These are phyloP conservation scores for Sarcophaga carnaria DNA, from an alignment of 2,888 invertebrate species.

Conservation along the genomic window DNA sequence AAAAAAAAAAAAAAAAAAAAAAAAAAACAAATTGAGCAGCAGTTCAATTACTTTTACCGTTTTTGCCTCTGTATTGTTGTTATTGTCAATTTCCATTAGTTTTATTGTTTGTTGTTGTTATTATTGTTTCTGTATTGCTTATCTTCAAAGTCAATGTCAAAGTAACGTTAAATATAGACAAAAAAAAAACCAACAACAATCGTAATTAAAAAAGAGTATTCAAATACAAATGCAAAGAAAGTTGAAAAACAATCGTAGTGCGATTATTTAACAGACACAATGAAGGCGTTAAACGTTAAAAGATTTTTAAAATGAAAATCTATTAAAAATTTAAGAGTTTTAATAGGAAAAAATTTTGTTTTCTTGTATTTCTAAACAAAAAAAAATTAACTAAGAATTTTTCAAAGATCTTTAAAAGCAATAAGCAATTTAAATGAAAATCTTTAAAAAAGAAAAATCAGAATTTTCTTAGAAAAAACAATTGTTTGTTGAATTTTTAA, in stretches of 20 bases:
- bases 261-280: not conserved
- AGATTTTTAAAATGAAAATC: not conserved
- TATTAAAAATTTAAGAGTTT: no score
- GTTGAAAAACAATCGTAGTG: not conserved
- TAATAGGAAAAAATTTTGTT: no score
- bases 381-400: no score
- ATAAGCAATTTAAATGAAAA: no score
- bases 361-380: no score
- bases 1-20: not conserved
- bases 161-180: constrained; percentile 65
- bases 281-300: not conserved
- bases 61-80: not conserved
- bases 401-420: no score
- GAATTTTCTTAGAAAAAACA: no score
- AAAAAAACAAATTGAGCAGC: not conserved
- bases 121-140: constrained; percentile 44
- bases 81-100: not conserved
- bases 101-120: not conserved
- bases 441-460: no score
- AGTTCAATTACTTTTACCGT: no score
- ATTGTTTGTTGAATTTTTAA: no score
- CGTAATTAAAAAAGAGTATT: constrained; percentile 1
- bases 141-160: constrained; percentile 77
- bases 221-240: not conserved
- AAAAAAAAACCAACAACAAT: constrained; percentile 19